These are phyloP conservation scores for Budorcas taxicolor DNA, from an alignment of 2,113 vertebrate species.

Conservation along the genomic window DNA sequence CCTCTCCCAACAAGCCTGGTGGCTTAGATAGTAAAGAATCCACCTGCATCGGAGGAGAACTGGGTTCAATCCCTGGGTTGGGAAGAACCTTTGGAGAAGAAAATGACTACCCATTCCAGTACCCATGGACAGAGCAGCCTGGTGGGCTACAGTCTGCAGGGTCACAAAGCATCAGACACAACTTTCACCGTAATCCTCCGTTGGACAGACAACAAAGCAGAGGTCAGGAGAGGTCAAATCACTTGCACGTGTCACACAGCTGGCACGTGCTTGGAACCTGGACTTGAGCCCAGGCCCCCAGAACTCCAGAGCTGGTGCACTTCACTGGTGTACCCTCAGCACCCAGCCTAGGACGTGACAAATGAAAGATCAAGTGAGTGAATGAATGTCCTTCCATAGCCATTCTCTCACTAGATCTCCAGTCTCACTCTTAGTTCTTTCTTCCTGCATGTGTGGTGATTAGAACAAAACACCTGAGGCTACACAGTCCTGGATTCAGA, in stretches of 20 bases:
- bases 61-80: neutral
- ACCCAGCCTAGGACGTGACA: neutral
- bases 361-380: neutral
- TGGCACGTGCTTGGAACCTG: neutral
- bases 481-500: neutral
- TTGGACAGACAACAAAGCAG: neutral
- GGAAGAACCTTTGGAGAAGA: neutral
- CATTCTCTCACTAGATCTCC: neutral
- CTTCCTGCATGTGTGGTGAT: neutral
- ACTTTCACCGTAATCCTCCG: neutral
- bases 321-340: neutral
- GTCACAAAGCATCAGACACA: neutral
- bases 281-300: neutral
- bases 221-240: neutral
- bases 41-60: neutral
- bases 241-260: neutral
- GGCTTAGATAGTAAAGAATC: neutral
- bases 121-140: neutral
- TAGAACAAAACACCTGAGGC: neutral
- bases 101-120: neutral
- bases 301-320: neutral
- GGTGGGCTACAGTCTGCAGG: neutral
- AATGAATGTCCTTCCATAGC: neutral
- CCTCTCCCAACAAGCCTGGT: neutral
- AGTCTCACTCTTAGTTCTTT: neutral